Evolutionary conservation across 2,888 invertebrate species (phyloP).

Genomic region (Opisthograptis luteolata): DNA sequence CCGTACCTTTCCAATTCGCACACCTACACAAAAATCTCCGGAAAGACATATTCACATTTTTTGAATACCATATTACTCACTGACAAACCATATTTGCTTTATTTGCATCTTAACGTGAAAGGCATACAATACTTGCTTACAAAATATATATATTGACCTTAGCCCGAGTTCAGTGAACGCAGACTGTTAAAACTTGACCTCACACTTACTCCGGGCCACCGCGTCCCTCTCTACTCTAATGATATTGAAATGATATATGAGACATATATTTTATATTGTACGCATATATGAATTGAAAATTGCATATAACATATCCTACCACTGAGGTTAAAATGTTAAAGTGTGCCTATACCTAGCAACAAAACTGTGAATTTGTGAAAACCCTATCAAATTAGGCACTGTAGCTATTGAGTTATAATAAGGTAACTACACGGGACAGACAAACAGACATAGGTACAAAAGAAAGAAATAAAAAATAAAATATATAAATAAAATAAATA

Average conservation of each 20-base stretch:
- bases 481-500: too few species aligned
- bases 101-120: conserved; percentile 45
- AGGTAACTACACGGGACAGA: too few species aligned
- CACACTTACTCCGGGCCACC: conserved; percentile 22
- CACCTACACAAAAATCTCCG: conserved; percentile 11
- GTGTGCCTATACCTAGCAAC: too few species aligned
- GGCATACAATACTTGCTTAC: conserved; percentile 36
- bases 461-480: too few species aligned
- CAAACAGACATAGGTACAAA: too few species aligned
- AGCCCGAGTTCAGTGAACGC: conserved; percentile 52
- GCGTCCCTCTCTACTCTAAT: conserved; percentile 30
- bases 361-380: too few species aligned
- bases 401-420: too few species aligned
- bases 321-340: too few species aligned
- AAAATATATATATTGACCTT: conserved; percentile 48
- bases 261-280: not conserved
- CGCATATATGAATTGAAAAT: too few species aligned
- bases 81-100: conserved; percentile 18
- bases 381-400: too few species aligned
- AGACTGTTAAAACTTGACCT: conserved; percentile 49
- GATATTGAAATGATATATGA: conserved; percentile 10
- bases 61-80: conserved; percentile 10
- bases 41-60: conserved; percentile 18
- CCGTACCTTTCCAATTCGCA: not conserved
- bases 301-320: too few species aligned